Conservation (phyloP, 1,140 invertebrate species). For the Acromyrmex echinatior region DNA sequence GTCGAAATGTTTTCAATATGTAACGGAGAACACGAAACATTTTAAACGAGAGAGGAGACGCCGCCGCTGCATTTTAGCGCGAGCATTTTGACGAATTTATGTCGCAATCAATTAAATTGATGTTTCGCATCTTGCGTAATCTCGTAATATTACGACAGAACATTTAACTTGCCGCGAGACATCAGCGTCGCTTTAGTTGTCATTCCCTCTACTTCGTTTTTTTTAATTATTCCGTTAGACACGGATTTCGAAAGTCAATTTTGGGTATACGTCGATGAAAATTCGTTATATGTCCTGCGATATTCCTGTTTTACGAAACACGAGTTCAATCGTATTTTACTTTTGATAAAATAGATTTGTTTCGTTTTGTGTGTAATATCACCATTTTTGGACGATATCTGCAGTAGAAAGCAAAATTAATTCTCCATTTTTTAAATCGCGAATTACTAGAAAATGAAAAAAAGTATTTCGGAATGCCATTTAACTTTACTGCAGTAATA, state of each 20-base stretch:
- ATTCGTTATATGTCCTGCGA: conserved; percentile 2
- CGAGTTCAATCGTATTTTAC: conserved; percentile 1
- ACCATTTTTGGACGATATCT: neutral
- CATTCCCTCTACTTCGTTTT: neutral
- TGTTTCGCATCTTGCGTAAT: conserved; percentile 47
- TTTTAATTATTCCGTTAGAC: conserved; percentile 42
- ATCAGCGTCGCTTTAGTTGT: neutral
- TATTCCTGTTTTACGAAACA: conserved; percentile 22
- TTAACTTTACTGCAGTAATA: too few species aligned
- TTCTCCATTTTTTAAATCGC: conserved; percentile 2
- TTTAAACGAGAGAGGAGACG: conserved; percentile 33
- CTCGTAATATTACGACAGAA: conserved; percentile 23
- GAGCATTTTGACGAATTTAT: conserved; percentile 61
- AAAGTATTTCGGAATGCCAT: too few species aligned
- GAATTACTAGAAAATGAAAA: neutral
- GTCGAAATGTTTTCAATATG: conserved; percentile 63
- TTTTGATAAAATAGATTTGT: conserved; percentile 35
- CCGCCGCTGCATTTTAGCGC: conserved; percentile 6
- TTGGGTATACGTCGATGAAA: conserved; percentile 23
- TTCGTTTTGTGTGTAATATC: neutral
- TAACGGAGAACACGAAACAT: conserved; percentile 61
- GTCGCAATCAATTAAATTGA: conserved; percentile 56
- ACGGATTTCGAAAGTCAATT: conserved; percentile 26
- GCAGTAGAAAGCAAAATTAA: neutral
- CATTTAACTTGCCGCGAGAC: conserved; percentile 14